These are phyloP conservation scores for Ectobius pallidus DNA, from an alignment of 2,888 invertebrate species.

Conservation along the genomic window DNA sequence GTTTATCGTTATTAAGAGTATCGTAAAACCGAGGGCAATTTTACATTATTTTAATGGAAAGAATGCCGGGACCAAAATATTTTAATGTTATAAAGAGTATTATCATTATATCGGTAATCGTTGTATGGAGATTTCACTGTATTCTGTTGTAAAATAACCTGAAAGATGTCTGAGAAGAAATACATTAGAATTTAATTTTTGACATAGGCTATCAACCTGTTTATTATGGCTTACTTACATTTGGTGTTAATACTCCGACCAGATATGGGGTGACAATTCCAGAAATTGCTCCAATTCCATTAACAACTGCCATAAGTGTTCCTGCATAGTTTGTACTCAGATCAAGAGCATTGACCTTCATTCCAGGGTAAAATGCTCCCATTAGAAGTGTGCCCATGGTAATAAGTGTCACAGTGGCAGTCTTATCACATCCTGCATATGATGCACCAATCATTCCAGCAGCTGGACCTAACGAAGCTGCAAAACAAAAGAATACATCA, in stretches of 20 bases:
- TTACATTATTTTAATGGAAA: too few relatives aligned
- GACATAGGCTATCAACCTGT: too few relatives aligned
- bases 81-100: too few relatives aligned
- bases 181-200: too few relatives aligned
- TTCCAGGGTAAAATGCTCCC: slow-evolving; percentile 73
- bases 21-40: too few relatives aligned
- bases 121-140: too few relatives aligned
- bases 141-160: too few relatives aligned
- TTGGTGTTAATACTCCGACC: slow-evolving; percentile 68
- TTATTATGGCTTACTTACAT: too few relatives aligned
- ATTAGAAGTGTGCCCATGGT: slow-evolving; percentile 72
- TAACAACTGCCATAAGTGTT: slow-evolving; percentile 71
- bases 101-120: too few relatives aligned
- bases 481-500: background rate
- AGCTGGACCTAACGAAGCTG: slow-evolving; percentile 66
- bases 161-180: too few relatives aligned
- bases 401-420: slow-evolving; percentile 65
- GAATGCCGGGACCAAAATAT: too few relatives aligned
- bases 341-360: slow-evolving; percentile 72
- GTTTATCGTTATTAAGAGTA: too few relatives aligned
- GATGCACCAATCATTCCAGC: slow-evolving; percentile 71
- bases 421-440: slow-evolving; percentile 69
- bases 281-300: slow-evolving; percentile 73
- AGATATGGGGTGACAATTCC: slow-evolving; percentile 73
- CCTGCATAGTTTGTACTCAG: slow-evolving; percentile 71